Conservation (phyloP, 2,113 vertebrate genomes). For the Colossoma macropomum region DNA sequence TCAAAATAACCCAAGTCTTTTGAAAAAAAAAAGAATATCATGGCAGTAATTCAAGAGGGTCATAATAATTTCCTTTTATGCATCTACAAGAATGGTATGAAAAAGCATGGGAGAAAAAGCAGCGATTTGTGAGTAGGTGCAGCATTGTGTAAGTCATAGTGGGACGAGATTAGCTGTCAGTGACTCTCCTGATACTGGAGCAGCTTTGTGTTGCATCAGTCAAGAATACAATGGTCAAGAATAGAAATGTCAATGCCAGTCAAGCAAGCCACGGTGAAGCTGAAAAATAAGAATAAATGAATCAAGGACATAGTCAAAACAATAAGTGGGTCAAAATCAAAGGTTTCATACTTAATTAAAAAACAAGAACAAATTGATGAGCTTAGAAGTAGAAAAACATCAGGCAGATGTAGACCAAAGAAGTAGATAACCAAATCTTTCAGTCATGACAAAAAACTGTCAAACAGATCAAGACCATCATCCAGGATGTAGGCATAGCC, state of each 20-base stretch:
- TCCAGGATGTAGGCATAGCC: too few relatives aligned
- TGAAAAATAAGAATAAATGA: not conserved
- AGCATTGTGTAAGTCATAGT: not conserved
- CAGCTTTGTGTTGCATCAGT: conserved; percentile 6
- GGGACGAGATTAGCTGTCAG: not conserved
- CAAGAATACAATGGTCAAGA: not conserved
- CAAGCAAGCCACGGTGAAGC: not conserved
- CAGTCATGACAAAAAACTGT: too few relatives aligned
- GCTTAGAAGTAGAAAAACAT: not conserved
- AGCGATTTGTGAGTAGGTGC: not conserved
- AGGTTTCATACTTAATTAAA: not conserved
- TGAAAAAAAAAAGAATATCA: not conserved
- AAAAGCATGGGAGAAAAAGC: not conserved
- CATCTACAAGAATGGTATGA: not conserved
- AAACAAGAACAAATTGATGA: not conserved
- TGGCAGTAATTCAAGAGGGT: not conserved
- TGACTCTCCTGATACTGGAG: not conserved
- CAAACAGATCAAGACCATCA: too few relatives aligned
- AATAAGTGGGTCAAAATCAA: not conserved
- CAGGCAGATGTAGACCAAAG: too few relatives aligned
- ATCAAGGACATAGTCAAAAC: not conserved
- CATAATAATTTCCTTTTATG: not conserved
- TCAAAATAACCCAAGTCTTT: not conserved
- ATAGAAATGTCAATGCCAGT: not conserved
- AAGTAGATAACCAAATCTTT: too few relatives aligned